Percentiles rank a stretch among this genome's conserved stretches.
phyloP scores from a whole-genome alignment of 2,888 invertebrate genomes.

The Oasisia sp. region DNA sequence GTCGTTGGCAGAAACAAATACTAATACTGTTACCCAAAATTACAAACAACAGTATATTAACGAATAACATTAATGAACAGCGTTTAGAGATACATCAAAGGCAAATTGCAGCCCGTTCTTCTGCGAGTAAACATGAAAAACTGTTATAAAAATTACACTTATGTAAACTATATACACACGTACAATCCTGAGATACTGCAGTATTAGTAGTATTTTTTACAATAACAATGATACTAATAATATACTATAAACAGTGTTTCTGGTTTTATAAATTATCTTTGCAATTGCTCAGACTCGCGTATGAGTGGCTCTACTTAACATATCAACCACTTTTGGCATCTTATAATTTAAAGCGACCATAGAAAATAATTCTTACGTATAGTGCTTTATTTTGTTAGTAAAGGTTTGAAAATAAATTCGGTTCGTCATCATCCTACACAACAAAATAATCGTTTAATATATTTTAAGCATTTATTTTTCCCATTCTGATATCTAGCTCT shows the following conservation, averaged over 20 bases:
- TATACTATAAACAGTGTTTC: background rate
- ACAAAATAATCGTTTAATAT: background rate
- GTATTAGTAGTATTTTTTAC: background rate
- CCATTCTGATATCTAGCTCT: background rate
- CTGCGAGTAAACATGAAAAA: background rate
- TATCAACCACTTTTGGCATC: background rate
- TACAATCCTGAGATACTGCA: background rate
- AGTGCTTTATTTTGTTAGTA: too few species aligned
- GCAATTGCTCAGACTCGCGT: too few species aligned
- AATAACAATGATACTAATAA: too few species aligned
- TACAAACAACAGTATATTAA: background rate
- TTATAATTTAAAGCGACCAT: too few species aligned
- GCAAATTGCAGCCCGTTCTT: background rate
- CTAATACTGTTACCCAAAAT: background rate
- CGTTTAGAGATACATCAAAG: background rate
- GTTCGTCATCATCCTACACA: too few species aligned
- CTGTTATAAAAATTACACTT: background rate
- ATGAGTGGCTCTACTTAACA: too few species aligned
- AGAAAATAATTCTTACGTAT: too few species aligned
- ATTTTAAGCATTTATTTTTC: background rate
- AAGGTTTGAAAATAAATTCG: too few species aligned
- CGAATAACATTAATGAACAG: background rate
- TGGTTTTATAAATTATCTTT: background rate
- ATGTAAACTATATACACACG: background rate
- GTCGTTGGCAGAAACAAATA: background rate